Base-by-base conservation (phyloP, 2,113 vertebrate genomes). In the Prochilodus magdalenae region DNA sequence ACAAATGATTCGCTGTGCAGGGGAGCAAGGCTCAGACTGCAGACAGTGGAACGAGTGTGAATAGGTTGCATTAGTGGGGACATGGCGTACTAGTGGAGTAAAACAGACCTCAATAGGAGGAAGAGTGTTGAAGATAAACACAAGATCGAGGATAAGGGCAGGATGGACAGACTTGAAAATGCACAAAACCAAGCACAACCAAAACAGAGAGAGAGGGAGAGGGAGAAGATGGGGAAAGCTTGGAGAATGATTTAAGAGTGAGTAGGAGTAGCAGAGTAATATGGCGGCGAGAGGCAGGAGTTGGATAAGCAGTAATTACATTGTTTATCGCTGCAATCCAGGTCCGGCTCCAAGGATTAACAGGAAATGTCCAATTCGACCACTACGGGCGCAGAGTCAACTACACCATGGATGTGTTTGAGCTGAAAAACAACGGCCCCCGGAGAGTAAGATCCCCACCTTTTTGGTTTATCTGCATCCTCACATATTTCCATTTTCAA, bases 371-470 rank as follows among this genome's bases (percentile, higher is more conserved):
- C 90, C 97, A 99, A 86, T 99, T 99, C 89, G 97, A 99, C 91
- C 96, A 98, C 88, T 99, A 98, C 51, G 98, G 98, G 79, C 96
- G 98, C 67, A 94, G 98, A 92, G 97, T 99, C 86, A 99, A 99
- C 91, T 99, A 97, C 88, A 98, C 97, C 18, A 99, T 99, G 96
- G 97, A 99, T 90, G 97, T 99, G 83, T 98, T 99, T 93, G 98
- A 99, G 85, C 92, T 99, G 89, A 99, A 98, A 92, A 97, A 91
- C 89, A 96, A 96, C 0, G 98, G 98, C 78, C 97, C 97, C 30
- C 88, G 96, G 86, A 96, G 97, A 96, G 98, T 99, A 90, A 78
- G 75, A 90, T 51, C 13, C 24, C 53, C 72, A 57, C 29, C 72
- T 22, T 27, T 57, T 27, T 40, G 16, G 55, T 22, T 49, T 49